Percentiles rank a stretch among this genome's conserved stretches.
These are phyloP conservation scores for Diabrotica virgifera DNA, from an alignment of 1,140 invertebrate species.

Conservation along the genomic window DNA sequence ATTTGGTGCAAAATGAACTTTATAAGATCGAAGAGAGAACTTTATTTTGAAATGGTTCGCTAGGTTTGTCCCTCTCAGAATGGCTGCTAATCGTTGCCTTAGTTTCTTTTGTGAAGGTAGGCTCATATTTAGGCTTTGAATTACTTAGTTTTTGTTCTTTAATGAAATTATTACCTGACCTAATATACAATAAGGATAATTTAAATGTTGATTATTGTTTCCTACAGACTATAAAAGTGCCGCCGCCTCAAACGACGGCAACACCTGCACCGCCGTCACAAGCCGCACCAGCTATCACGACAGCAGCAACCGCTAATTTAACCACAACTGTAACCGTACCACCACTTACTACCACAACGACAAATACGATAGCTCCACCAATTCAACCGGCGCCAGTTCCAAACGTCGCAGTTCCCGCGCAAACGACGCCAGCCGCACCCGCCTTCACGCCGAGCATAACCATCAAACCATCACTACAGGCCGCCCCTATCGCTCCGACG, in stretches of 20 bases:
- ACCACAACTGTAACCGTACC: neutral
- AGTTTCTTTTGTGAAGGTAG: too few relatives aligned
- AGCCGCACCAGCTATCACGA: slow-evolving; percentile 36
- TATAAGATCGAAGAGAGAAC: too few relatives aligned
- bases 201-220: neutral
- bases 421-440: slow-evolving; percentile 3
- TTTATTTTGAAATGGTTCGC: too few relatives aligned
- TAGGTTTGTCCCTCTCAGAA: too few relatives aligned
- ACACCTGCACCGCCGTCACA: slow-evolving; percentile 31
- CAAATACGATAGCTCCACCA: slow-evolving; percentile 22
- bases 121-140: too few relatives aligned
- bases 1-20: too few relatives aligned
- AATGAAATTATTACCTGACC: too few relatives aligned
- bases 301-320: neutral
- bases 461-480: slow-evolving; percentile 17
- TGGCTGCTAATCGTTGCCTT: too few relatives aligned
- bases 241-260: slow-evolving; percentile 18
- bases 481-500: slow-evolving; percentile 22
- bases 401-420: slow-evolving; percentile 11
- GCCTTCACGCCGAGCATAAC: slow-evolving; percentile 6
- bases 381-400: slow-evolving; percentile 24
- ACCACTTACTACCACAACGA: slow-evolving; percentile 13
- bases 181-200: too few relatives aligned
- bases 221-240: neutral
- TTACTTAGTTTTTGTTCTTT: too few relatives aligned